phyloP scores from a whole-genome alignment of 37 sponge, comb jelly and placozoan species.

The Mnemiopsis leidyi region DNA sequence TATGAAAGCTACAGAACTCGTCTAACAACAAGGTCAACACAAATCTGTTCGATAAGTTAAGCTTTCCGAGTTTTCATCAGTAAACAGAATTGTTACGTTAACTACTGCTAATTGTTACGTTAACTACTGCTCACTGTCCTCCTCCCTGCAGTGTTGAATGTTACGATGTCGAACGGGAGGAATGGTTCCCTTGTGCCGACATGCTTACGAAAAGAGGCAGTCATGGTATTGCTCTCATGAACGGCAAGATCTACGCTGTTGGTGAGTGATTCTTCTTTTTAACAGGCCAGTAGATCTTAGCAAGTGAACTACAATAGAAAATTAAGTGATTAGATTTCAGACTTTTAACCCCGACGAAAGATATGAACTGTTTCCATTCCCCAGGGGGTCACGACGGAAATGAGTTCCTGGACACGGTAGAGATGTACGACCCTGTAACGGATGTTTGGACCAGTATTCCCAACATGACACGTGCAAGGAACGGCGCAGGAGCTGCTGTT shows the following conservation, averaged over 20 bases:
- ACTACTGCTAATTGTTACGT: too few relatives aligned
- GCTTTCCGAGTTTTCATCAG: too few relatives aligned
- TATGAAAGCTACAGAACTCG: too few relatives aligned
- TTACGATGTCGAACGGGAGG: conserved; percentile 41
- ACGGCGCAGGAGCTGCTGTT: conserved; percentile 57
- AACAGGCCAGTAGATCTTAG: too few relatives aligned
- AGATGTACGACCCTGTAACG: conserved; percentile 48
- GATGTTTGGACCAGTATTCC: conserved; percentile 40
- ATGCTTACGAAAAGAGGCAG: conserved; percentile 65
- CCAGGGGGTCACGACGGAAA: conserved; percentile 65
- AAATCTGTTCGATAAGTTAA: too few relatives aligned
- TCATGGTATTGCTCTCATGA: conserved; percentile 65
- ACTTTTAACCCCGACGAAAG: too few relatives aligned
- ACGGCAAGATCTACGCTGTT: conserved; percentile 61
- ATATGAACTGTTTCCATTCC: too few relatives aligned
- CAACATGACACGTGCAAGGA: conserved; percentile 51
- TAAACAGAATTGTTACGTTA: too few relatives aligned
- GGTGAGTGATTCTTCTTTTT: not conserved
- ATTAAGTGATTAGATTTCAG: too few relatives aligned
- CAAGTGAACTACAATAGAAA: too few relatives aligned
- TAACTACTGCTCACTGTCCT: too few relatives aligned
- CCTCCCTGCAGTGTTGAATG: conserved; percentile 64
- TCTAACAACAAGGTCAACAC: too few relatives aligned
- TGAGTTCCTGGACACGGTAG: conserved; percentile 59
- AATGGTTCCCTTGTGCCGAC: conserved; percentile 61